Evolutionary conservation across 2,888 invertebrate species (phyloP).

Genomic region (Sepiola atlantica): DNA sequence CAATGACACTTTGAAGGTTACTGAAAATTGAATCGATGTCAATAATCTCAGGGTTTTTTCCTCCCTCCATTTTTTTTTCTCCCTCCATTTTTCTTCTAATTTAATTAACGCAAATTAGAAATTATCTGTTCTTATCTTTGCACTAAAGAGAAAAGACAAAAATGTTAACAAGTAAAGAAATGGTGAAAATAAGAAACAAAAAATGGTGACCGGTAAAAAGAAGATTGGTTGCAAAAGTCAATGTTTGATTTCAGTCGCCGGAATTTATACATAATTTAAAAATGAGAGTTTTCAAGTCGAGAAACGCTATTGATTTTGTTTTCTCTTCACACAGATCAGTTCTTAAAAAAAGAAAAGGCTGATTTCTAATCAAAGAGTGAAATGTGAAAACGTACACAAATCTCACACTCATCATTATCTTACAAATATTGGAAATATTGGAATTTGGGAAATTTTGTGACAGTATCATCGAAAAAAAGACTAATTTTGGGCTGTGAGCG

Average conservation of each 20-base stretch:
- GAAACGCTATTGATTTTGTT: not conserved
- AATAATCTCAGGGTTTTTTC: not conserved
- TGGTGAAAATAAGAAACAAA: not conserved
- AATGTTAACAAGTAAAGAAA: not conserved
- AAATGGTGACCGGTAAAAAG: not conserved
- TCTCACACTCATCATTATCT: not conserved
- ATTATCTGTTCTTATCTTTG: not conserved
- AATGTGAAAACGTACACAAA: not conserved
- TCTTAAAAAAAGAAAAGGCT: not conserved
- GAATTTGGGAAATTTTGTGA: too few relatives aligned
- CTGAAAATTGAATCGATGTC: not conserved
- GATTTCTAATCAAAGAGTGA: not conserved
- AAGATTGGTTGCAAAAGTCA: not conserved
- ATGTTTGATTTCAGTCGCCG: not conserved
- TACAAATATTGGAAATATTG: not conserved
- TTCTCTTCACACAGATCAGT: not conserved
- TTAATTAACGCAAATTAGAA: not conserved
- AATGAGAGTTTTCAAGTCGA: not conserved
- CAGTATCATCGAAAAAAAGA: too few relatives aligned
- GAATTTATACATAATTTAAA: not conserved
- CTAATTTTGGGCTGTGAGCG: too few relatives aligned
- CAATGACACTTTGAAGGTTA: not conserved
- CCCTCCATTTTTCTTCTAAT: not conserved
- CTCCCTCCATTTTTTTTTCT: not conserved
- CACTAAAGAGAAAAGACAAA: not conserved